These are phyloP conservation scores for Alosa alosa DNA, from an alignment of 2,113 vertebrate genomes.

Conservation along the genomic window DNA sequence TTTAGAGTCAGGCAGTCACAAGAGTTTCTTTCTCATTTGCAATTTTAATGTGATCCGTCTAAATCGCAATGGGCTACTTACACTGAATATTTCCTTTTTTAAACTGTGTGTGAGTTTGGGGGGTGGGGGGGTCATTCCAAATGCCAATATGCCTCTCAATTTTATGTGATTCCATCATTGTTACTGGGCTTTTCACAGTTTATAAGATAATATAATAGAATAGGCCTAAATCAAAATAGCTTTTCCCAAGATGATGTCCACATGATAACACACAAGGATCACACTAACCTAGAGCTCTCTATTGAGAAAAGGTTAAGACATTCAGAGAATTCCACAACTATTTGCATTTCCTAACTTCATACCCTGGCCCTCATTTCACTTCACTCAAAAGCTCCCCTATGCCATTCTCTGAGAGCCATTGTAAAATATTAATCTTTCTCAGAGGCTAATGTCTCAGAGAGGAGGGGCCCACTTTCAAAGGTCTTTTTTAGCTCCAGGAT, in stretches of 20 bases:
- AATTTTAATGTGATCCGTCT: background rate
- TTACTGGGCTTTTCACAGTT: background rate
- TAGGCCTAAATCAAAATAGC: background rate
- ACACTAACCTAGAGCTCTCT: background rate
- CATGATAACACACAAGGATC: background rate
- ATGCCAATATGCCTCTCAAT: background rate
- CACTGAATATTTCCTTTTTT: background rate
- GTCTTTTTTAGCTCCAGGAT: background rate
- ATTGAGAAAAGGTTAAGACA: background rate
- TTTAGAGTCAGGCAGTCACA: background rate
- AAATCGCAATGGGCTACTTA: background rate
- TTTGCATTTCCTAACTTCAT: background rate
- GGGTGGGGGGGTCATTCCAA: background rate
- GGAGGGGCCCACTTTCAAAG: slow-evolving; percentile 3
- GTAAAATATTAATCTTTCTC: background rate
- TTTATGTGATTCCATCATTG: background rate
- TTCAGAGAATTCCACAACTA: background rate
- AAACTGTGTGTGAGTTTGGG: background rate
- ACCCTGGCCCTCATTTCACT: background rate
- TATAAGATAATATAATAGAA: background rate
- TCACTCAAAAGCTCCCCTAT: background rate
- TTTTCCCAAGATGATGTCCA: background rate
- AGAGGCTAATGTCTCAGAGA: background rate
- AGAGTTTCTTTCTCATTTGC: background rate
- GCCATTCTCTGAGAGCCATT: background rate